These are phyloP conservation scores for Holotrichia oblita DNA, from an alignment of 1,140 invertebrate genomes.

Conservation along the genomic window DNA sequence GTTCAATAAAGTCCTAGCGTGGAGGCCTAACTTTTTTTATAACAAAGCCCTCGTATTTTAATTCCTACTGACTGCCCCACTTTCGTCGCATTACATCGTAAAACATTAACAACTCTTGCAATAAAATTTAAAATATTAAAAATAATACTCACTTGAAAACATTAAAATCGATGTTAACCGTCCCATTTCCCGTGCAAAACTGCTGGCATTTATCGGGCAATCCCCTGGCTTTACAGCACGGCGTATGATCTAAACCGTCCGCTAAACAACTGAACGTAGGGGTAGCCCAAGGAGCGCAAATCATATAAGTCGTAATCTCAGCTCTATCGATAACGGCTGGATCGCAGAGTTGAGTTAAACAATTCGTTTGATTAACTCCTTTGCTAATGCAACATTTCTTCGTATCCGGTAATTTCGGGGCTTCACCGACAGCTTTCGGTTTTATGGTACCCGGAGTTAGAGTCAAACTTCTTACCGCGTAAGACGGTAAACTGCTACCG, in stretches of 20 bases:
- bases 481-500: constrained; percentile 78
- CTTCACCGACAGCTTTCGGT: constrained; percentile 63
- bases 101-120: background rate
- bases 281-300: constrained; percentile 84
- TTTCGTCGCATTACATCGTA: too few species aligned
- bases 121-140: background rate
- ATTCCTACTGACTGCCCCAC: too few species aligned
- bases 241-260: constrained; percentile 82
- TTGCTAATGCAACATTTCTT: constrained; percentile 74
- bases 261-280: constrained; percentile 82
- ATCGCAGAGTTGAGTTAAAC: constrained; percentile 81
- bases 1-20: too few species aligned
- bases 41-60: too few species aligned
- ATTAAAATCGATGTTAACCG: constrained; percentile 75
- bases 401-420: constrained; percentile 75
- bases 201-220: constrained; percentile 78
- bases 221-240: constrained; percentile 78
- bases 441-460: constrained; percentile 69
- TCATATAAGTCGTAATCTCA: constrained; percentile 79
- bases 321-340: constrained; percentile 70
- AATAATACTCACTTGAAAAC: constrained; percentile 75
- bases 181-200: constrained; percentile 81
- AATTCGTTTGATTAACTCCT: constrained; percentile 77
- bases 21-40: too few species aligned
- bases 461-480: constrained; percentile 74